Base-by-base conservation (phyloP, 2,888 invertebrate genomes). In the Campoplex nolae region DNA sequence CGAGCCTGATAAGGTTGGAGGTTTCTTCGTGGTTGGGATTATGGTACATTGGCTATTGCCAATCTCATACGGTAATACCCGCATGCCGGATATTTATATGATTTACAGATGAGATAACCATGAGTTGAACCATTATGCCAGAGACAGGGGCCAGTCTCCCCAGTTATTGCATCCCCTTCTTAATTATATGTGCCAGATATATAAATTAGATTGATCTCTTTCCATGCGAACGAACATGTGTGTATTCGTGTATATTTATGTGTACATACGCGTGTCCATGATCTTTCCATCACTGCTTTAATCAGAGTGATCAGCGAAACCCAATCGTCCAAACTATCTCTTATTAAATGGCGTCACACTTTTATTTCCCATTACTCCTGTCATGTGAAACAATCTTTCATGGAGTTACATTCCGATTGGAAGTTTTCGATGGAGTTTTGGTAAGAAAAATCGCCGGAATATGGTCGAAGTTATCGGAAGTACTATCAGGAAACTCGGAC, bases 141-240 rank as follows among this genome's bases (percentile, higher is more conserved):
- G 68, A 68, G 23, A 9, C 42, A 42, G 42, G 54, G 35, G 35
- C 73, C n/a, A 16, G 32, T 80, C 68, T 76, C 83, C 74, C 86
- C 82, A 76, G 78, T 84, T 82, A 83, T 82, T 81, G 56, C 71
- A 77, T 78, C 54, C 83, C 86, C 76, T 77, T 79, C 84, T 88
- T 86, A 86, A 88, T 86, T 82, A 85, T 88, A 88, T 83, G 80
- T 84, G 84, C 78, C 68, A 58, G 73, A 86, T 85, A 85, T 86
- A 88, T 88, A 88, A 85, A 86, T 86, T 86, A 86, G 75, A 88
- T 86, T 68, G 74, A 81, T 83, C 84, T 84, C 65, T 71, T 84
- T 84, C 84, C 71, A 78, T 65, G 68, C 73, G 75, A 80, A 45
- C 78, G 73, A 78, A 28, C 67, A 65, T 38, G 62, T 62, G 62